Evolutionary conservation across 2,113 vertebrate genomes (phyloP).

Genomic region (Pangasianodon gigas): DNA sequence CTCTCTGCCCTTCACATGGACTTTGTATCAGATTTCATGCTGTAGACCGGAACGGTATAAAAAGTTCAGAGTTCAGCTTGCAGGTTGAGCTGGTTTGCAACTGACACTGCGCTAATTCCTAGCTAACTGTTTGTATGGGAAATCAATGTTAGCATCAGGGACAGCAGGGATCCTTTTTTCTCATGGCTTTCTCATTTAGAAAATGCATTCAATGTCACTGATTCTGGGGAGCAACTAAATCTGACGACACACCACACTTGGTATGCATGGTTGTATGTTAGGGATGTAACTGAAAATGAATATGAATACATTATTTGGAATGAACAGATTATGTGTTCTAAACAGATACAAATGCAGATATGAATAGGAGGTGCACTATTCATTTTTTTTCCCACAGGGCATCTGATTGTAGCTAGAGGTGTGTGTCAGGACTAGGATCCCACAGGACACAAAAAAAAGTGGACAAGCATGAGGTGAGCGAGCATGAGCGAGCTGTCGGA

Average conservation of each 20-base stretch:
- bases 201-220: constrained; percentile 21
- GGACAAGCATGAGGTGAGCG: not conserved
- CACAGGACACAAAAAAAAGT: not conserved
- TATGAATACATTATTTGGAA: not conserved
- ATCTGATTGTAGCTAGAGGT: not conserved
- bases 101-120: constrained; percentile 35
- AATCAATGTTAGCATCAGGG: constrained; percentile 45
- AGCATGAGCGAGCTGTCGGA: not conserved
- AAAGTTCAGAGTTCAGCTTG: constrained; percentile 34
- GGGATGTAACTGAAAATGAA: not conserved
- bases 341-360: not conserved
- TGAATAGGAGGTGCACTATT: not conserved
- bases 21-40: constrained; percentile 30
- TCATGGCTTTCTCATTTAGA: constrained; percentile 33
- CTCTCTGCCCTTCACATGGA: constrained; percentile 33
- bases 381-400: not conserved
- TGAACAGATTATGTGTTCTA: not conserved
- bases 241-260: constrained; percentile 1
- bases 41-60: constrained; percentile 1
- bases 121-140: constrained; percentile 39
- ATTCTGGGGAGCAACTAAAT: constrained; percentile 21
- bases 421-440: not conserved
- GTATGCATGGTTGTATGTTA: not conserved
- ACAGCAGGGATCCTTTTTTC: constrained; percentile 43
- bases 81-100: constrained; percentile 17